Evolutionary conservation across 2,113 vertebrate species (phyloP), one percentile per base, ranked within the genome.

Genomic region (Poeciliopsis turrubarensis): DNA sequence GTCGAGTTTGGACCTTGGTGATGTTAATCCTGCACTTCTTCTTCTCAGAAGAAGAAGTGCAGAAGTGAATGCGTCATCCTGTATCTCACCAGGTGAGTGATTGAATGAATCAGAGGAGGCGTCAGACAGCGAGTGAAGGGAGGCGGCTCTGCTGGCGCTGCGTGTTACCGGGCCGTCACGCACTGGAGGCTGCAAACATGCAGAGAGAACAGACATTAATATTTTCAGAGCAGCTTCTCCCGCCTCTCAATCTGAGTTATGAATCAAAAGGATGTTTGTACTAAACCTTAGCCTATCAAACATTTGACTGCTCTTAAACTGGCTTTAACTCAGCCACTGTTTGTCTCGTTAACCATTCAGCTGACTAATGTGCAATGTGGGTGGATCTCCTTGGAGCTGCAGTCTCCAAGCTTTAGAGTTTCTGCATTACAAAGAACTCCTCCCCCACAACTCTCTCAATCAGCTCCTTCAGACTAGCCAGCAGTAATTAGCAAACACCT

Each of bases 151-250:
- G 0, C 89, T 88, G 29, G 90, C 92, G 17, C 85, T 92, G 57
- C 86, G 93, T 32, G 74, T 93, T 32, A 83, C 54, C 0, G 89
- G 30, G 14, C 39, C 62, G 44, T 66, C 82, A n/a, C 97, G 94
- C 39, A 98, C 74, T 0, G 98, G 98, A 74, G 97, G 97, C 98
- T 99, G 91, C n/a, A 81, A 80, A 82, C 7, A 78, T 72, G 82
- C 68, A n/a, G 78, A 57, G 19, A 37, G 60, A 65, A 81, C 12
- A 66, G 62, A 77, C 30, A 78, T 78, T 64, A 51, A 78, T 22
- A 76, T 27, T 14, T 7, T 72, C 9, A 60, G 10, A 31, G 51
- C 19, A 72, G 22, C 13, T 70, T 25, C 51, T 73, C 63, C 27
- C 31, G 17, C 25, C 19, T 1, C 39, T 51, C 70, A 61, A 26